Percentiles rank a stretch among this genome's conserved stretches.
phyloP scores from a whole-genome alignment of 2,797 vertebrate species.

The Enteromius viviparus region DNA sequence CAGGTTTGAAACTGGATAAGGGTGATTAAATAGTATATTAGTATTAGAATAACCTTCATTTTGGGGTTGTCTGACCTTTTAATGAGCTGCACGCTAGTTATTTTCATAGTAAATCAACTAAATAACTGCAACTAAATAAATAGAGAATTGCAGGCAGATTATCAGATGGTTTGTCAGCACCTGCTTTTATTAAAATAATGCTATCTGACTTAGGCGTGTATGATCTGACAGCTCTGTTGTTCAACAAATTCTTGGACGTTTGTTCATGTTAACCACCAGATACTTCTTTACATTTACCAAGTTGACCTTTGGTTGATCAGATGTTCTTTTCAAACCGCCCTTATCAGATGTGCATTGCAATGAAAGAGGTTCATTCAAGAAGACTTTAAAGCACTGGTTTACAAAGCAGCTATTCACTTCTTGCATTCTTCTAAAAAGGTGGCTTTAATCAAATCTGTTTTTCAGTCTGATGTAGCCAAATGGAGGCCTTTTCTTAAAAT shows the following conservation, averaged over 20 bases:
- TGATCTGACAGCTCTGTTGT: neutral
- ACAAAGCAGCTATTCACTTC: slow-evolving; percentile 1
- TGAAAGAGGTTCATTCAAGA: neutral
- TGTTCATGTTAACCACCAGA: neutral
- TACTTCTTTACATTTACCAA: neutral
- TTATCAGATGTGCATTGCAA: neutral
- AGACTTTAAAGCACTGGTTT: neutral
- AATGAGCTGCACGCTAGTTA: neutral
- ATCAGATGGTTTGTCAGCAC: neutral
- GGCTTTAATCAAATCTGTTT: slow-evolving; percentile 10
- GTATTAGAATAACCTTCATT: neutral
- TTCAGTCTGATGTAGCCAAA: neutral
- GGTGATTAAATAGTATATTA: neutral
- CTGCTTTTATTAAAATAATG: neutral
- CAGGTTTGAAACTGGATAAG: neutral
- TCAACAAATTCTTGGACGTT: neutral
- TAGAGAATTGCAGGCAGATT: neutral
- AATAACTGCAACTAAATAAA: neutral
- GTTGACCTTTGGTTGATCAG: neutral
- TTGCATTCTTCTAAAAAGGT: slow-evolving; percentile 8
- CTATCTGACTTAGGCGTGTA: neutral
- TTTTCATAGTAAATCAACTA: neutral
- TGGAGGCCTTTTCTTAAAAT: neutral
- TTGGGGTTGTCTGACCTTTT: neutral
- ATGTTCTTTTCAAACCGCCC: neutral